Conservation (phyloP, 53 echinoderm and acorn worm genomes). For the Holothuria scabra region DNA sequence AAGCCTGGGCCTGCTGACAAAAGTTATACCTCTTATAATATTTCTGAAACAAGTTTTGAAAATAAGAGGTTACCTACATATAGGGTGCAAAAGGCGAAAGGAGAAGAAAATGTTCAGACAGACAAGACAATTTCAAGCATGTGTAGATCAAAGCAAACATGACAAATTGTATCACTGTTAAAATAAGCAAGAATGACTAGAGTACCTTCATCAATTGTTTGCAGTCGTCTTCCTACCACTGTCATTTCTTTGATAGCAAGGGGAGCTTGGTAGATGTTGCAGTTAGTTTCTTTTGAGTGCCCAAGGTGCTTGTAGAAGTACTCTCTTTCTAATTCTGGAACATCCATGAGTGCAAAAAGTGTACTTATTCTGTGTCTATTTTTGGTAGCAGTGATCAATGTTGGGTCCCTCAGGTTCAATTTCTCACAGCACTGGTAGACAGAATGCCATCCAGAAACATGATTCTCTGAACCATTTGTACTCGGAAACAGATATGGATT, state of each 20-base stretch:
- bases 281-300: constrained; percentile 70
- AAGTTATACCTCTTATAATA: no score
- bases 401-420: constrained; percentile 27
- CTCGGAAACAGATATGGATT: constrained; percentile 61
- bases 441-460: constrained; percentile 73
- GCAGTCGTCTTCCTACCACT: constrained; percentile 65
- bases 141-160: no score
- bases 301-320: constrained; percentile 76
- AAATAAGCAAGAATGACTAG: no score
- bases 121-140: no score
- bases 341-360: constrained; percentile 68
- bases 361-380: constrained; percentile 66
- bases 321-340: constrained; percentile 58
- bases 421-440: constrained; percentile 48
- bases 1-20: no score
- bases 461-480: constrained; percentile 45
- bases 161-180: no score
- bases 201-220: constrained; percentile 58
- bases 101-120: no score
- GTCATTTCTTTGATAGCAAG: constrained; percentile 72
- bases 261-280: constrained; percentile 71
- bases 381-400: constrained; percentile 61
- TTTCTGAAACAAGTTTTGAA: no score
- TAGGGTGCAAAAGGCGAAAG: no score
- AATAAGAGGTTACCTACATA: no score